phyloP scores from a whole-genome alignment of 53 echinoderm and acorn worm species.

The Temnopleurus reevesii region DNA sequence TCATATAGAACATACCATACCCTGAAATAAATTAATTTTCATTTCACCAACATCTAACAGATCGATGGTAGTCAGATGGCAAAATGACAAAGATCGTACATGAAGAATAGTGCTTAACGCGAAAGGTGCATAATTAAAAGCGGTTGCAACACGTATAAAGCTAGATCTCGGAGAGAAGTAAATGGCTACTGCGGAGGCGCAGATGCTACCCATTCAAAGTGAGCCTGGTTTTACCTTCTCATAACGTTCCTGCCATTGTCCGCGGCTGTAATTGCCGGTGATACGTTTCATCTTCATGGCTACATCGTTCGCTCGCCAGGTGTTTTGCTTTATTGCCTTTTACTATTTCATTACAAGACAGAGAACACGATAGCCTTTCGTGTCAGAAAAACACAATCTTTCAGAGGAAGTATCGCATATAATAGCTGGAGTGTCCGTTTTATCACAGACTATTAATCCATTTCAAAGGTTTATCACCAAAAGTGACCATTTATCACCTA shows the following conservation, averaged over 20 bases:
- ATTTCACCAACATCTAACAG: background rate
- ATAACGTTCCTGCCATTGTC: background rate
- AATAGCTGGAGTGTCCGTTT: background rate
- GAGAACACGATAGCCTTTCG: background rate
- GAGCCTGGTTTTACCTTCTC: background rate
- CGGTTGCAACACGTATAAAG: background rate
- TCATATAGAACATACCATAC: background rate
- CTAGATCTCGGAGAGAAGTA: background rate
- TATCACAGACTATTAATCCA: background rate
- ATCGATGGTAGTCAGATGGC: background rate
- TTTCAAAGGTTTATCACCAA: background rate
- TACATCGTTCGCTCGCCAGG: background rate
- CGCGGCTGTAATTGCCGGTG: background rate
- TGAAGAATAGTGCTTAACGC: background rate
- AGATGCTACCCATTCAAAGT: conserved; percentile 13
- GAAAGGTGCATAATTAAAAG: conserved; percentile 23
- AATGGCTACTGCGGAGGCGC: background rate
- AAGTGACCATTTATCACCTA: background rate
- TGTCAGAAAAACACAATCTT: background rate
- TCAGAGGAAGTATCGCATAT: background rate
- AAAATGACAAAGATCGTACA: background rate
- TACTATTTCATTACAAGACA: background rate
- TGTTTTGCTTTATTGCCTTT: conserved; percentile 11
- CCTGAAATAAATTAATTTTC: background rate
- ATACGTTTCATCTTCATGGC: background rate